Evolutionary conservation across 1,140 invertebrate genomes (phyloP).

Genomic region (Nomia melanderi): DNA sequence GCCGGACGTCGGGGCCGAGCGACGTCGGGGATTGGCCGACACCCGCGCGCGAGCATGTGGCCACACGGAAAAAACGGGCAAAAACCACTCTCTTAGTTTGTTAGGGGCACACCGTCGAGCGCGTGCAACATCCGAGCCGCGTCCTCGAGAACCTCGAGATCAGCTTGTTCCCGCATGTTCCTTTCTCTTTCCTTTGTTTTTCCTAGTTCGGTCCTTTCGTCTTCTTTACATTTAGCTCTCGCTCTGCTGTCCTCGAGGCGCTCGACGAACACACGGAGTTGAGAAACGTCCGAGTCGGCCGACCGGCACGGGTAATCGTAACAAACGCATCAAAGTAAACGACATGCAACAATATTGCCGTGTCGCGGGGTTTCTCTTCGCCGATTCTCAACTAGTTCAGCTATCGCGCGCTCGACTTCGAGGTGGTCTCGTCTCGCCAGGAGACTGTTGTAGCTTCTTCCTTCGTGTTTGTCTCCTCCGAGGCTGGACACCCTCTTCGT

Average conservation of each 20-base stretch:
- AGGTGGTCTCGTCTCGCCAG: background rate
- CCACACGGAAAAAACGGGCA: conserved; percentile 48
- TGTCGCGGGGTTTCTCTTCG: background rate
- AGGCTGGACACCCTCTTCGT: conserved; percentile 3
- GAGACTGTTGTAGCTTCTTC: too few species aligned
- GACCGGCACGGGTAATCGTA: background rate
- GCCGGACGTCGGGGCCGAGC: background rate
- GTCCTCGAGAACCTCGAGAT: conserved; percentile 28
- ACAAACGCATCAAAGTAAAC: background rate
- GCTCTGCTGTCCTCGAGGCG: background rate
- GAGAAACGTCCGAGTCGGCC: conserved; percentile 2
- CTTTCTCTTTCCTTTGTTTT: too few species aligned
- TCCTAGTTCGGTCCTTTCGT: too few species aligned
- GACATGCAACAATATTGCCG: background rate
- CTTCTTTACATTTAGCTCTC: background rate
- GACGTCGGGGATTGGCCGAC: conserved; percentile 10
- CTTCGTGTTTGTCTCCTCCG: too few species aligned
- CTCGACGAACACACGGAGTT: conserved; percentile 23
- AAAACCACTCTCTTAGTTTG: conserved; percentile 60
- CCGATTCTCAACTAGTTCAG: conserved; percentile 5
- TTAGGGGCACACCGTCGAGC: conserved; percentile 26
- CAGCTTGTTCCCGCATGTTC: too few species aligned
- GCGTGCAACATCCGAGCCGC: conserved; percentile 25
- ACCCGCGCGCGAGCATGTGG: conserved; percentile 18
- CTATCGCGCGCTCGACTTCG: background rate